Base-by-base conservation (phyloP, 2,113 vertebrate genomes). In the Poeciliopsis retropinna region DNA sequence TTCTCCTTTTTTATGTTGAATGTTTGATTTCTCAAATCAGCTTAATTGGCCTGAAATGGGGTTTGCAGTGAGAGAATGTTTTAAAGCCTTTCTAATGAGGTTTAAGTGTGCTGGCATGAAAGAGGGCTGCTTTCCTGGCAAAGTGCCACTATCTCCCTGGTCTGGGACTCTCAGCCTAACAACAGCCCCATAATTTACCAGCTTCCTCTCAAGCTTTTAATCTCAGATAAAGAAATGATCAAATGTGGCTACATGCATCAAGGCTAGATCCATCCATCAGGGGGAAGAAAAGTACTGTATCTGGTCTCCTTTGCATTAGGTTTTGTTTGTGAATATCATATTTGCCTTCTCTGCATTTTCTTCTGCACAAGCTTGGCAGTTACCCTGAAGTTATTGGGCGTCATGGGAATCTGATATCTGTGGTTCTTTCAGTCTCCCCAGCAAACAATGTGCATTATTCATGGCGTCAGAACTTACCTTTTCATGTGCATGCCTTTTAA, bases 391-490 rank as follows among this genome's bases (percentile, higher is more conserved):
- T 89, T 83, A 75, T 70, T 67, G 63, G 72, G 64, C 32, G 22
- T 74, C 69, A 67, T 66, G 70, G 75, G 87, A 83, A 68, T 86
- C 28, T 69, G 79, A 87, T 79, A 76, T 84, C 51, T 67, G 61
- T 79, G 22, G 44, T 30, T 64, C 67, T 71, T 85, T 77, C 69
- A 78, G 51, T 76, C 83, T 73, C 81, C 66, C 41, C 41, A 1
- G 68, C 81, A 89, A 90, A 87, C 84, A 88, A 80, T 73, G 81
- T 93, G 86, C 88, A 94, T 93, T 89, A 94, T 93, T 92, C 81
- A 93, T 92, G 64, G 54, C 12, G 44, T 79, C 71, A 72, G 76
- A 85, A 80, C 79, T 79, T 78, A 85, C 86, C 81, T 90, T 89
- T 88, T 86, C 70, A 92, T 85, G 83, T 84, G 76, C 54, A 60